Base-by-base conservation (phyloP, 2,113 vertebrate species). In the Saiga tatarica region DNA sequence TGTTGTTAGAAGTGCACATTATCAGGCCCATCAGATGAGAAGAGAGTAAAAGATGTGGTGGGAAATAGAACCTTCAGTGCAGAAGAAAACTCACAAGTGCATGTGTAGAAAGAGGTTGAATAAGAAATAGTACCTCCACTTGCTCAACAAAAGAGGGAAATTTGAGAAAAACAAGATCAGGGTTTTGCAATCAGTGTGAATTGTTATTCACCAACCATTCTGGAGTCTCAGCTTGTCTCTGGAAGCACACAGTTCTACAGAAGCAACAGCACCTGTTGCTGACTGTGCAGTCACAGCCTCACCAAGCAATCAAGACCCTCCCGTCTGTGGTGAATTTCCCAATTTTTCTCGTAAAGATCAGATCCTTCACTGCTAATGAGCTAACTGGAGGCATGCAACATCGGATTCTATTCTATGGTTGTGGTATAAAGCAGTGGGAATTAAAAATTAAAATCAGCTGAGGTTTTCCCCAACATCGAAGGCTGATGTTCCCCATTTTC, bases 271-370 rank as follows among this genome's bases (percentile, higher is more conserved):
- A 98, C 97, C 97, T 98, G 97, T 97, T 98, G 97, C 97, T 98
- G 97, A 98, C 97, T 94, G 81, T 84, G 98, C 97, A 97, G 87
- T 64, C 93, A 36, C 96, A 95, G 94, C 91, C 78, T 86, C 91
- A 28, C 94, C 33, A 60, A 87, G 97, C 92, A 98, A 98, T 98
- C 98, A 98, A 96, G 96, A 91, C 97, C 76, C 79, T 78, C 96
- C 97, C 98, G 96, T 98, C 97, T 98, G 97, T 52, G 86, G 90
- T 6, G 92, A 98, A 98, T 97, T 87, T 98, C 97, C 97, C 96
- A 57, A 55, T 95, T 94, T 97, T 67, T 93, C 97, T 97, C 33
- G 67, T 89, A 90, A 92, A 97, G 94, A 98, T 90, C 94, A 91
- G 92, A 96, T 93, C 87, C 93, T 64, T 96, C 94, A 13, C 71